Base-by-base conservation (phyloP, 2,888 invertebrate genomes). In the Drosophila pegasa region DNA sequence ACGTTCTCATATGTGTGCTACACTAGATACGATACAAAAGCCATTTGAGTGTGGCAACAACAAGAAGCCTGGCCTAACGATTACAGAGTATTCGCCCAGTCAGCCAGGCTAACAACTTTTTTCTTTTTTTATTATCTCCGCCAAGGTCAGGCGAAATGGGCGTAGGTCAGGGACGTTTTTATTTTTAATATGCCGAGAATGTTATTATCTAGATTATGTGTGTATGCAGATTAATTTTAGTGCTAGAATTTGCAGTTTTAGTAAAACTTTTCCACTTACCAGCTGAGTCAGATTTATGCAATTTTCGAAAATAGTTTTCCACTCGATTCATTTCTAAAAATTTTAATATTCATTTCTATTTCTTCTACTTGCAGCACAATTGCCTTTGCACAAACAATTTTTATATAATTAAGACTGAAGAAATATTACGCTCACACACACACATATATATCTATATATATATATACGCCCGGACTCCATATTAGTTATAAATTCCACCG, bases 351-450 rank as follows among this genome's bases (percentile, higher is more conserved):
- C 6, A 41, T 40, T 16, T 20, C n/a, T n/a, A n/a, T 18, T 10
- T 16, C 14, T 3, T 48, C 25, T 51, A 10, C 22, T 63, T 66
- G 48, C 66, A 74, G 74, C 71, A 56, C 47, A 58, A 33, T 41
- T 41, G 20, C n/a, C 22, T 29, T 51, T 31, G 45, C 61, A 18
- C 50, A 40, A 27, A 47, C 54, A 51, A 59, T 2, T 64, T 59
- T 52, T 60, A 31, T 52, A 56, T 25, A 38, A 70, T 66, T 60
- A 84, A 81, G 85, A 84, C 85, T 84, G 85, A 84, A 43, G 29
- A 22, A 63, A 20, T 48, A 70, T 33, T 14, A 29, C 33, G 9
- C 31, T 35, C 29, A 63, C 16, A 54, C 50, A 27, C 55, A 50
- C 55, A 37, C n/a, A 10, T n/a, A 52, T 38, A 33, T 38, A 38